Percentiles rank a stretch among this genome's conserved stretches.
Evolutionary conservation across 2,888 invertebrate species (phyloP).

Genomic region (Dasysyrphus tricinctus): DNA sequence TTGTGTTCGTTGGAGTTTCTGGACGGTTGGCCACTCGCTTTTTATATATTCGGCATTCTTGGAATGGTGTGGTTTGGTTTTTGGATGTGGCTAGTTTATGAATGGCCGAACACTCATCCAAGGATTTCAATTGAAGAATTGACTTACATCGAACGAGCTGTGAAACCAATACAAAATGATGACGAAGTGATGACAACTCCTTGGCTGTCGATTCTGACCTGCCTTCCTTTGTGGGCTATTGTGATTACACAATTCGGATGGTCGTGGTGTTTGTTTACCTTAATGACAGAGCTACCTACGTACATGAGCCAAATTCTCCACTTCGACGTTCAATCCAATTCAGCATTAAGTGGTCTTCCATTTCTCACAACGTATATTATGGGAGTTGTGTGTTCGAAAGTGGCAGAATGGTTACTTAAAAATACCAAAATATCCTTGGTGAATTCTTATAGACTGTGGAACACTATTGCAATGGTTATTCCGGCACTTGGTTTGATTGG

Average conservation of each 20-base stretch:
- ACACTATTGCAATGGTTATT: slow-evolving; percentile 89
- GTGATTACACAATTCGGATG: slow-evolving; percentile 92
- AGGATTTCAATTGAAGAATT: slow-evolving; percentile 89
- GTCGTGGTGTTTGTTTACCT: slow-evolving; percentile 93
- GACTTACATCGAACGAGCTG: slow-evolving; percentile 86
- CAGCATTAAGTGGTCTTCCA: slow-evolving; percentile 89
- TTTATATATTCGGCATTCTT: slow-evolving; percentile 92
- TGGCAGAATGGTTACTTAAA: slow-evolving; percentile 90
- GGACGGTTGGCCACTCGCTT: slow-evolving; percentile 94
- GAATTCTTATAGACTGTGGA: slow-evolving; percentile 91
- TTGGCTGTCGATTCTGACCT: slow-evolving; percentile 89
- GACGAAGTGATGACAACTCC: slow-evolving; percentile 85
- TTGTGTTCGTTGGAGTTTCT: slow-evolving; percentile 89
- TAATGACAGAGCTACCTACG: slow-evolving; percentile 91
- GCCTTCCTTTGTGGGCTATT: slow-evolving; percentile 92
- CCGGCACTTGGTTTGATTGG: slow-evolving; percentile 91
- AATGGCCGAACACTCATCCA: slow-evolving; percentile 89
- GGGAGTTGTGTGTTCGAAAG: slow-evolving; percentile 88
- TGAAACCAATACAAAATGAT: slow-evolving; percentile 78
- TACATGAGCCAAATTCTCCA: slow-evolving; percentile 93
- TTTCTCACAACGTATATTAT: slow-evolving; percentile 91
- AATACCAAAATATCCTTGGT: slow-evolving; percentile 87
- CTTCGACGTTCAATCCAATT: slow-evolving; percentile 91
- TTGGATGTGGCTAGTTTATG: slow-evolving; percentile 90
- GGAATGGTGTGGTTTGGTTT: slow-evolving; percentile 92